phyloP scores from a whole-genome alignment of 2,888 invertebrate species.

The Bellardia bayeri region DNA sequence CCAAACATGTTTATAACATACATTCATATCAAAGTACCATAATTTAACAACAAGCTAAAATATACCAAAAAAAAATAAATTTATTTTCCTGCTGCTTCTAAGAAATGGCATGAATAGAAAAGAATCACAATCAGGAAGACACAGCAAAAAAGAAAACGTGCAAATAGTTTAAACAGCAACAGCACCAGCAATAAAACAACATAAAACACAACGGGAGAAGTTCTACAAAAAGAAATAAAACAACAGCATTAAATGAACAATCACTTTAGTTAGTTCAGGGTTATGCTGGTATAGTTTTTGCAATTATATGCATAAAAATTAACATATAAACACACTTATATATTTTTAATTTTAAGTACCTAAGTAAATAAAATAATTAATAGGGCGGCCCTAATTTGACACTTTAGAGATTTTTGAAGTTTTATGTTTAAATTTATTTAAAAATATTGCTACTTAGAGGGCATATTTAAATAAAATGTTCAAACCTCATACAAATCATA shows the following conservation, averaged over 20 bases:
- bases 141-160: not conserved
- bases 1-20: conserved; percentile 50
- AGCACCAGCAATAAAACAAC: not conserved
- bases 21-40: conserved; percentile 42
- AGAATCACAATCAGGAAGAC: not conserved
- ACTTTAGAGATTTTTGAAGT: too few relatives aligned
- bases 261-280: conserved; percentile 39
- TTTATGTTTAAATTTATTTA: too few relatives aligned
- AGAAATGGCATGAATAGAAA: not conserved
- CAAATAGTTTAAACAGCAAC: not conserved
- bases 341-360: not conserved
- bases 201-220: not conserved
- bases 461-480: too few relatives aligned
- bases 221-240: not conserved
- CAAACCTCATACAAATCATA: too few relatives aligned
- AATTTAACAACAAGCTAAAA: conserved; percentile 16
- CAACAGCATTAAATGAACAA: conserved; percentile 2
- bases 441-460: too few relatives aligned
- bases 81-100: not conserved
- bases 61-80: conserved; percentile 1
- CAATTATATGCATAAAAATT: not conserved
- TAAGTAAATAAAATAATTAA: not conserved
- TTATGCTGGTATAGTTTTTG: not conserved
- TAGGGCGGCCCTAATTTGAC: too few relatives aligned
- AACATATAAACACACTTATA: not conserved